These are phyloP conservation scores for Zaprionus lachaisei DNA, from an alignment of 1,140 invertebrate genomes.

Conservation along the genomic window DNA sequence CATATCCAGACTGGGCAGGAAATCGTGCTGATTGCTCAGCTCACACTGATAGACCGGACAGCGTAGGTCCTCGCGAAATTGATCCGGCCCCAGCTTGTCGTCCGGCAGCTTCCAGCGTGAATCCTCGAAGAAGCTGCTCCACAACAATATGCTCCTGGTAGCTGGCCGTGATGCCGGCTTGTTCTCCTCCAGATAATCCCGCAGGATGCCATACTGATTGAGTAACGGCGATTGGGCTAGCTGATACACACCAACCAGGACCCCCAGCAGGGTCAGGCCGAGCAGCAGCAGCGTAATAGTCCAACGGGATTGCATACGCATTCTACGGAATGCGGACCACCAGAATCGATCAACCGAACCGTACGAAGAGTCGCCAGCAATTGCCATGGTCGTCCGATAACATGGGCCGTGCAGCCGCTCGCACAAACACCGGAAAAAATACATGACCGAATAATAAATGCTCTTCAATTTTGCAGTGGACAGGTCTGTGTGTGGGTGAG, in stretches of 20 bases:
- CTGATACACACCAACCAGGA: conserved; percentile 36
- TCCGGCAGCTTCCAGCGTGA: conserved; percentile 65
- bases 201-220: conserved; percentile 69
- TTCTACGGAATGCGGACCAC: conserved; percentile 1
- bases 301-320: conserved; percentile 32
- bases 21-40: conserved; percentile 65
- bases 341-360: conserved; percentile 28
- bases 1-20: conserved; percentile 62
- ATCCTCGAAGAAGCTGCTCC: conserved; percentile 73
- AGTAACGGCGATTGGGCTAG: conserved; percentile 56
- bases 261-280: conserved; percentile 19
- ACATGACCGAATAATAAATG: conserved; percentile 3
- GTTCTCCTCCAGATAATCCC: conserved; percentile 32
- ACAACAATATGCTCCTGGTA: conserved; percentile 65
- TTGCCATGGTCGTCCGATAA: conserved; percentile 33
- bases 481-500: not conserved
- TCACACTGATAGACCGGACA: conserved; percentile 72
- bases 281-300: conserved; percentile 27
- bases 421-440: not conserved
- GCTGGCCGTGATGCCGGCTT: not conserved
- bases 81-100: conserved; percentile 58
- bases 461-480: not conserved
- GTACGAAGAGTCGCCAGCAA: conserved; percentile 57
- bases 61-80: conserved; percentile 57
- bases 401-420: not conserved